These are phyloP conservation scores for Spisula subtruncata DNA, from an alignment of 2,888 invertebrate species.

Conservation along the genomic window DNA sequence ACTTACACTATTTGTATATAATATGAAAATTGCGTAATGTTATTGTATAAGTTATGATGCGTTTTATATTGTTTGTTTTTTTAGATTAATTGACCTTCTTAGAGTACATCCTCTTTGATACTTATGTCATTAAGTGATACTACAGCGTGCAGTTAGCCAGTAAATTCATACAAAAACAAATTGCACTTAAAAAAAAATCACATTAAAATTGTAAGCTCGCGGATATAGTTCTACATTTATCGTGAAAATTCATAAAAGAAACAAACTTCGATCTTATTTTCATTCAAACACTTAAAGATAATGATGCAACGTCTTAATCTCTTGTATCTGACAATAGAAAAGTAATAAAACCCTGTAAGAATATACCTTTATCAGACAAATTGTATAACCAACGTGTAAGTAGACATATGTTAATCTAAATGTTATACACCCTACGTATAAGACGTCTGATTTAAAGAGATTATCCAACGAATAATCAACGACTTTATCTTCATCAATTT, in stretches of 20 bases:
- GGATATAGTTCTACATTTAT: conserved; percentile 3
- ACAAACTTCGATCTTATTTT: neutral
- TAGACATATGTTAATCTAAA: conserved; percentile 17
- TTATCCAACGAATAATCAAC: neutral
- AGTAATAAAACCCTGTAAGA: neutral
- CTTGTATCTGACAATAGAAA: neutral
- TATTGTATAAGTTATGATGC: no score
- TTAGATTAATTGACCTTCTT: no score
- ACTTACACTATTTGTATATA: no score
- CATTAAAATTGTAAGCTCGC: conserved; percentile 10
- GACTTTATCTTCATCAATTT: neutral
- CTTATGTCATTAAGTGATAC: no score
- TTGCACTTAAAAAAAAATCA: neutral
- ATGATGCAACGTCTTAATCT: conserved; percentile 10
- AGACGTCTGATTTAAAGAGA: neutral
- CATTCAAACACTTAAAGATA: neutral
- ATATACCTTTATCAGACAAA: neutral
- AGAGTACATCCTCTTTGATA: no score
- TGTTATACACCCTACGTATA: neutral
- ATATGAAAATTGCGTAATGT: no score
- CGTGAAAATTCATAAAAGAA: conserved; percentile 7
- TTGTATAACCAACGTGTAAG: neutral
- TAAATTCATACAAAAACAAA: neutral
- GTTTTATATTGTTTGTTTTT: no score
- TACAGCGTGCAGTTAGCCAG: neutral